Percentiles rank a stretch among this genome's conserved stretches.
Conservation (phyloP, 2,113 vertebrate genomes). For the Dissostichus mawsoni region DNA sequence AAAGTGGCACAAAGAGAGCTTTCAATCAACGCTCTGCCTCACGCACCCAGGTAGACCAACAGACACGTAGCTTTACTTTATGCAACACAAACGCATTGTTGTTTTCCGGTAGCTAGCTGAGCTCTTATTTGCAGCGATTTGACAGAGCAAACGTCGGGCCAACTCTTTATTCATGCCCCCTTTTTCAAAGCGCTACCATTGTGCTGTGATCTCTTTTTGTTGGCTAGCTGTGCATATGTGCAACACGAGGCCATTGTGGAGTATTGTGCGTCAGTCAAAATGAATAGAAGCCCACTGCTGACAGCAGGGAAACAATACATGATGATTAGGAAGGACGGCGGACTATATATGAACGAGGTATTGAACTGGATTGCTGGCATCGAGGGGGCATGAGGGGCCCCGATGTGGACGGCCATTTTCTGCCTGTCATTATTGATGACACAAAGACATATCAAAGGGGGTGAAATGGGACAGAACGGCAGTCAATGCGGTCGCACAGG, state of each 20-base stretch:
- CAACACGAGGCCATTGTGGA: constrained; percentile 31
- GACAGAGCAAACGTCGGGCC: constrained; percentile 19
- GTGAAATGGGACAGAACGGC: constrained; percentile 58
- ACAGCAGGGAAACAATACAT: constrained; percentile 41
- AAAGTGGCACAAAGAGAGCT: constrained; percentile 44
- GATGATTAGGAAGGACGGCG: neutral
- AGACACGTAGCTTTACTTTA: constrained; percentile 9
- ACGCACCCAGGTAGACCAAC: constrained; percentile 22
- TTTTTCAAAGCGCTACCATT: constrained; percentile 58
- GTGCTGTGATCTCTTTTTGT: constrained; percentile 52
- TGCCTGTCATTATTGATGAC: constrained; percentile 64
- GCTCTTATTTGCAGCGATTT: constrained; percentile 32
- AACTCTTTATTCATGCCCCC: constrained; percentile 47
- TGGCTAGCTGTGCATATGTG: constrained; percentile 46
- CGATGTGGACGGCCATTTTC: constrained; percentile 49
- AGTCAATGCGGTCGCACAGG: constrained; percentile 57
- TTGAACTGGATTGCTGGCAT: constrained; percentile 46
- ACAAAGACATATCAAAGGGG: constrained; percentile 59
- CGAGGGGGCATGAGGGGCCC: constrained; percentile 26
- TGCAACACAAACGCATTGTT: constrained; percentile 32
- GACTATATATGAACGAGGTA: constrained; percentile 11
- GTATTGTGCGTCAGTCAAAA: constrained; percentile 49
- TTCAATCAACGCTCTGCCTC: constrained; percentile 30
- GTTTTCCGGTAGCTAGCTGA: constrained; percentile 7
- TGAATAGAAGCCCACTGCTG: constrained; percentile 55